These are phyloP conservation scores for Larimichthys polyactis DNA, from an alignment of 2,113 vertebrate species.

Conservation along the genomic window DNA sequence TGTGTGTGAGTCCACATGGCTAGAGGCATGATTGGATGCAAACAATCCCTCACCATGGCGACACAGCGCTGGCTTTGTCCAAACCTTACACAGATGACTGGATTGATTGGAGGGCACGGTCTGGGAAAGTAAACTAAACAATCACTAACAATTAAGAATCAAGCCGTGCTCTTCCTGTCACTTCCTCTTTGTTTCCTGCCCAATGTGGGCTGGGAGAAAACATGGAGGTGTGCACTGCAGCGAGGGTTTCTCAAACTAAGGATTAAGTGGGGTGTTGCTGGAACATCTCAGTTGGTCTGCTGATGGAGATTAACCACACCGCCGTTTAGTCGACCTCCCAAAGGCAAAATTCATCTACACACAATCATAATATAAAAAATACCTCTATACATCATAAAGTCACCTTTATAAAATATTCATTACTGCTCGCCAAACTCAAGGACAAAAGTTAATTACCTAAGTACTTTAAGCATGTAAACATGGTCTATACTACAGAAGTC, in stretches of 20 bases:
- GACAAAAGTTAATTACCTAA: not conserved
- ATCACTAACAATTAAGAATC: constrained; percentile 73
- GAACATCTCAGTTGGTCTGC: not conserved
- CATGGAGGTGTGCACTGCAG: constrained; percentile 22
- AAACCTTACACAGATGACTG: constrained; percentile 73
- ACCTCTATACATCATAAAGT: not conserved
- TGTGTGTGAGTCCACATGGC: constrained; percentile 60
- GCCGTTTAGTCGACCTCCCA: not conserved
- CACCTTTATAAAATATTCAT: not conserved
- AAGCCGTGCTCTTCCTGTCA: constrained; percentile 65
- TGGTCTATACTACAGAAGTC: too few relatives aligned
- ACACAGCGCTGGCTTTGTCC: constrained; percentile 77
- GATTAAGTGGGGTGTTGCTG: constrained; percentile 5
- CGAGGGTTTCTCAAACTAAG: not conserved
- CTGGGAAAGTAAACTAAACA: constrained; percentile 76
- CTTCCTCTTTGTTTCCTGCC: constrained; percentile 66
- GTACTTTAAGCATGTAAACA: not conserved
- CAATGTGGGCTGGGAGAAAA: constrained; percentile 44
- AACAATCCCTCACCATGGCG: constrained; percentile 83
- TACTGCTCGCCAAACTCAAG: not conserved
- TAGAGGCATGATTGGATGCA: constrained; percentile 79
- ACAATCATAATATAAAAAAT: not conserved
- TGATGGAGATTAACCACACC: not conserved
- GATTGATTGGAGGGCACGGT: constrained; percentile 69
- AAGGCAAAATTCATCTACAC: not conserved